Percentiles rank a stretch among this genome's conserved stretches.
These are phyloP conservation scores for Cotesia congregata DNA, from an alignment of 2,888 invertebrate genomes.

Conservation along the genomic window DNA sequence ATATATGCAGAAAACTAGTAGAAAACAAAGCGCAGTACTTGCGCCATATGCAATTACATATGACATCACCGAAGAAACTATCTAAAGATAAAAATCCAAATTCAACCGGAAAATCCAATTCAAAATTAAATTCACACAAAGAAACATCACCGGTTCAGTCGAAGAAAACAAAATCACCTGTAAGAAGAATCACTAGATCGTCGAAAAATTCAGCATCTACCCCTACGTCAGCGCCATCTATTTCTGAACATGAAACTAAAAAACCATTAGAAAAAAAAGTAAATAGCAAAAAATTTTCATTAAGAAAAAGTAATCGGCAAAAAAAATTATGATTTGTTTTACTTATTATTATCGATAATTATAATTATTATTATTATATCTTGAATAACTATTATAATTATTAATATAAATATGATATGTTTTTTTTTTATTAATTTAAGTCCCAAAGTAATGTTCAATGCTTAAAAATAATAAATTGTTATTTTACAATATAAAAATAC, in stretches of 20 bases:
- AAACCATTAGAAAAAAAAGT: conserved; percentile 40
- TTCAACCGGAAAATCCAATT: too few species aligned
- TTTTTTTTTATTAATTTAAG: background rate
- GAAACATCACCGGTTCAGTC: background rate
- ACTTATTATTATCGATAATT: background rate
- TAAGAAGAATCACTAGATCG: background rate
- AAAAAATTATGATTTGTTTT: conserved; percentile 56
- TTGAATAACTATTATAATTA: background rate
- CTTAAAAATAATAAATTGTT: background rate
- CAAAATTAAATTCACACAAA: background rate
- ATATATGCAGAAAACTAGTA: conserved; percentile 58
- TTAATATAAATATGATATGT: background rate
- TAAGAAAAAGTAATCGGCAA: conserved; percentile 57
- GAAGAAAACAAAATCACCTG: background rate
- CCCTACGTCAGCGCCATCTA: background rate
- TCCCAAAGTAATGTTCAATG: background rate
- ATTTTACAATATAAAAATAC: background rate
- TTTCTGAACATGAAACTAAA: conserved; percentile 43
- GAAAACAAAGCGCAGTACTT: conserved; percentile 55
- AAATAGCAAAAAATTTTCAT: conserved; percentile 49
- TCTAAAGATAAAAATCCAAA: conserved; percentile 46
- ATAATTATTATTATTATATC: background rate
- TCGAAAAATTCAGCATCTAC: background rate
- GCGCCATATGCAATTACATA: conserved; percentile 60
- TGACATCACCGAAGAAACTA: conserved; percentile 41